Base-by-base conservation (phyloP, 1,140 invertebrate genomes). In the Sinonovacula constricta region DNA sequence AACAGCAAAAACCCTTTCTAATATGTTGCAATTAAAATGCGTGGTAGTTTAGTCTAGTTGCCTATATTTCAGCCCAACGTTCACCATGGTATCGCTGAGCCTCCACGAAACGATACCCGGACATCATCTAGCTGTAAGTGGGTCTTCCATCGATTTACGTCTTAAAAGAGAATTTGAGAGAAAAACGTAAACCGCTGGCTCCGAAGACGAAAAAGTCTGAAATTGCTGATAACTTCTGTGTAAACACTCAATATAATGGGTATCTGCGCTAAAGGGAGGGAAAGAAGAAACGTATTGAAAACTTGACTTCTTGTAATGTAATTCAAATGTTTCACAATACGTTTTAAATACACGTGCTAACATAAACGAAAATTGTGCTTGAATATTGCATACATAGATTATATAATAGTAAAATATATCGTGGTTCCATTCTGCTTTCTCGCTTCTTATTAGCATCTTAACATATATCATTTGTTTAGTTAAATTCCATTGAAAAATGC, bases 41-140 rank as follows among this genome's bases (percentile, higher is more conserved):
- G n/a, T n/a, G n/a, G n/a, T n/a, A n/a, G n/a, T n/a, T n/a, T n/a
- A n/a, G n/a, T n/a, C n/a, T n/a, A n/a, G n/a, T n/a, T n/a, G n/a
- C n/a, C n/a, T n/a, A n/a, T 53, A 26, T 71, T 51, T 30, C 7
- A 79, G 60, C 49, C 63, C 65, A 10, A 66, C 67, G 7, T 79
- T 65, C 26, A 51, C 30, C 5, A 66, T 72, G 68, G 60, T 66
- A 34, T 36, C 65, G 10, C 33, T 72, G 12, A 66, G 86, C 18
- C 67, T 91, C 7, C 91, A 92, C 63, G 90, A 92, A 81, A 85
- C 88, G 22, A 80, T 88, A 57, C 91, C 91, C 0, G 91, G 91
- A 0, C 91, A 92, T 70, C 85, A 86, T 70, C 59, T 84, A 22
- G 81, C 84, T 62, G 85, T 86, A 53, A 39, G 67, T 75, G 10